Evolutionary conservation across 1,140 invertebrate species (phyloP).

Genomic region (Himalopsyche phryganea): DNA sequence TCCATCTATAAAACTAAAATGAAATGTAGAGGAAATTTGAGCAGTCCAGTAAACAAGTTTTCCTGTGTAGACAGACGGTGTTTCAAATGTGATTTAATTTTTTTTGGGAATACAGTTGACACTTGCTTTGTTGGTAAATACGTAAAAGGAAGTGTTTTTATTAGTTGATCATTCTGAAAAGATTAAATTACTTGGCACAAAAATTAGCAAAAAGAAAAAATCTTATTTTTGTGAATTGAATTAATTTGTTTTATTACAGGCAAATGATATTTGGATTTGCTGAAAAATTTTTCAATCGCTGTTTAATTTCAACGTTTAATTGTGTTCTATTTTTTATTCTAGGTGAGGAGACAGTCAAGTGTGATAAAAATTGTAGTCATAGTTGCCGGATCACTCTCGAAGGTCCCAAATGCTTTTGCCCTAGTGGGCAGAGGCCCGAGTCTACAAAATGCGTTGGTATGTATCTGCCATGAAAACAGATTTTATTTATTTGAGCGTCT

Average conservation of each 20-base stretch:
- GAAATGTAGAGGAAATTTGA: too few species aligned
- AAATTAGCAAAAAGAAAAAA: background rate
- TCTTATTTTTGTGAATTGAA: background rate
- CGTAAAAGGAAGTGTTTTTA: too few species aligned
- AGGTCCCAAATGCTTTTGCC: slow-evolving; percentile 72
- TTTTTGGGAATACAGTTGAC: too few species aligned
- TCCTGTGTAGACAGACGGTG: too few species aligned
- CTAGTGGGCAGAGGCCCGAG: slow-evolving; percentile 64
- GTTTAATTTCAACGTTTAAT: too few species aligned
- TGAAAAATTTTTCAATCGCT: too few species aligned
- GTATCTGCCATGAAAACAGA: background rate
- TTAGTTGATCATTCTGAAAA: too few species aligned
- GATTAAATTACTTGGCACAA: background rate
- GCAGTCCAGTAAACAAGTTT: too few species aligned
- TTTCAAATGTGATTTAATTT: too few species aligned
- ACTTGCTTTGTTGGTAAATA: too few species aligned
- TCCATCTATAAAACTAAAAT: too few species aligned
- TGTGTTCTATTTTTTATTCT: slow-evolving; percentile 15
- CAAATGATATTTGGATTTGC: too few species aligned
- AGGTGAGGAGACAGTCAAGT: slow-evolving; percentile 55
- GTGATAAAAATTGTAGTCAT: slow-evolving; percentile 60
- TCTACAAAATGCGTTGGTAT: slow-evolving; percentile 61
- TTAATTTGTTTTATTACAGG: background rate
- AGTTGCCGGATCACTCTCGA: slow-evolving; percentile 62
- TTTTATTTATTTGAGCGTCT: background rate